Evolutionary conservation across 2,888 invertebrate species (phyloP).

Genomic region (Zygogramma bicolorata): DNA sequence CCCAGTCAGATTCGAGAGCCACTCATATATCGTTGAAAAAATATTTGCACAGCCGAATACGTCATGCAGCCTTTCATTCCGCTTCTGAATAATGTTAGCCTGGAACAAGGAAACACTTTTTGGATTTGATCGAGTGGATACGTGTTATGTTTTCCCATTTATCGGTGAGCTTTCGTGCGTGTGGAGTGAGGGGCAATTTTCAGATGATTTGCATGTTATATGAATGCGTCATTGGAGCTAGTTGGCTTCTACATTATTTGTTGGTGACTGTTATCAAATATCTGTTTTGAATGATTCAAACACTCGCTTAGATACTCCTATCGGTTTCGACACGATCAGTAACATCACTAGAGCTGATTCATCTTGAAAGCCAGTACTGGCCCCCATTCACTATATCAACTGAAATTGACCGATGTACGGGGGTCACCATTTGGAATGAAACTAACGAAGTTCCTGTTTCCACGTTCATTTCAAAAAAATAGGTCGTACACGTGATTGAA

Average conservation of each 20-base stretch:
- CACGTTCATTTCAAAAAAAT: too few species aligned
- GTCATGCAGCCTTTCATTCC: slow-evolving; percentile 6
- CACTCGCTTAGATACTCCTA: too few species aligned
- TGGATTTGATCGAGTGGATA: slow-evolving; percentile 24
- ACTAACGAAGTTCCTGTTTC: too few species aligned
- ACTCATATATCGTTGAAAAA: slow-evolving; percentile 1
- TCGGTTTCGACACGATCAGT: too few species aligned
- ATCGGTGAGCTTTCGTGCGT: neutral
- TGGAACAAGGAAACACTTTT: slow-evolving; percentile 30
- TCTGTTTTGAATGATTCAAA: too few species aligned
- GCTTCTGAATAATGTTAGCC: slow-evolving; percentile 1
- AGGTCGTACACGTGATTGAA: too few species aligned
- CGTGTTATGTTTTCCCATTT: slow-evolving; percentile 13
- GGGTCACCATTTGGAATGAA: too few species aligned
- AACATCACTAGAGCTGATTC: too few species aligned
- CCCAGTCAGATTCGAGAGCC: neutral
- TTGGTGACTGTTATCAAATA: too few species aligned
- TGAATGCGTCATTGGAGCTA: neutral
- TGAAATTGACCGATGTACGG: too few species aligned
- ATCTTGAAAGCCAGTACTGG: too few species aligned
- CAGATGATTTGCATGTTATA: neutral
- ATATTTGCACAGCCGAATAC: slow-evolving; percentile 14
- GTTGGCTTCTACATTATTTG: neutral
- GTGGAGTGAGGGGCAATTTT: neutral
- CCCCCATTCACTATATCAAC: too few species aligned